phyloP scores from a whole-genome alignment of 1,140 invertebrate genomes.

The Chymomyza costata region DNA sequence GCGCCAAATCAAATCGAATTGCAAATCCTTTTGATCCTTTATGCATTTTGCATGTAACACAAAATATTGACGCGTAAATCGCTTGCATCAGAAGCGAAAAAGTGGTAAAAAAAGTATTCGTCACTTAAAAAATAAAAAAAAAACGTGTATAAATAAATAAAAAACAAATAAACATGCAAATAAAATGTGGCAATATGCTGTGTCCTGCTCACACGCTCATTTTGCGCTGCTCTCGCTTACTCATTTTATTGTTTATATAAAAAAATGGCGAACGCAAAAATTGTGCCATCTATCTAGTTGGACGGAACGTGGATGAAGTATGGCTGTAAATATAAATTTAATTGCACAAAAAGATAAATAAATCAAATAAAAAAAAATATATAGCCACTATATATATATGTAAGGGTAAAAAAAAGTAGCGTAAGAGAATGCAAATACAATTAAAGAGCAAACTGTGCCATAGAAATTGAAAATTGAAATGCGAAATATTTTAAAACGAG shows the following conservation, averaged over 20 bases:
- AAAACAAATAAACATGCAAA: slow-evolving; percentile 57
- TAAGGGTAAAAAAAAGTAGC: slow-evolving; percentile 2
- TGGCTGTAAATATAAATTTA: slow-evolving; percentile 65
- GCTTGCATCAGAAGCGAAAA: slow-evolving; percentile 30
- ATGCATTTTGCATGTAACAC: slow-evolving; percentile 16
- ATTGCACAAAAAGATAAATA: slow-evolving; percentile 54
- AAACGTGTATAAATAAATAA: slow-evolving; percentile 52
- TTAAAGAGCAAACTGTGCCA: slow-evolving; percentile 19
- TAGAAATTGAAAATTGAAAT: slow-evolving; percentile 57
- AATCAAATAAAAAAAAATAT: slow-evolving; percentile 35
- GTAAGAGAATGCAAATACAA: slow-evolving; percentile 1
- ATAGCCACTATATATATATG: slow-evolving; percentile 10
- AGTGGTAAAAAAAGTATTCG: no score
- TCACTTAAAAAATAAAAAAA: no score
- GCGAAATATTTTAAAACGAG: slow-evolving; percentile 9
- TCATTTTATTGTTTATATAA: not conserved
- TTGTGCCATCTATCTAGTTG: slow-evolving; percentile 35
- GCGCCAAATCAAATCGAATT: slow-evolving; percentile 48
- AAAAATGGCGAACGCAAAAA: slow-evolving; percentile 16
- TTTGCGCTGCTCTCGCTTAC: slow-evolving; percentile 8
- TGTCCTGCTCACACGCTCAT: slow-evolving; percentile 14
- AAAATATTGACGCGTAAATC: slow-evolving; percentile 29
- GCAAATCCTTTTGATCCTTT: slow-evolving; percentile 48
- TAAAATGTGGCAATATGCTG: slow-evolving; percentile 17
- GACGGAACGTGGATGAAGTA: slow-evolving; percentile 38